A percentile compares a stretch with the other conserved stretches of the same genome.
Evolutionary conservation across 2,113 vertebrate species (phyloP).

Genomic region (Struthio camelus): DNA sequence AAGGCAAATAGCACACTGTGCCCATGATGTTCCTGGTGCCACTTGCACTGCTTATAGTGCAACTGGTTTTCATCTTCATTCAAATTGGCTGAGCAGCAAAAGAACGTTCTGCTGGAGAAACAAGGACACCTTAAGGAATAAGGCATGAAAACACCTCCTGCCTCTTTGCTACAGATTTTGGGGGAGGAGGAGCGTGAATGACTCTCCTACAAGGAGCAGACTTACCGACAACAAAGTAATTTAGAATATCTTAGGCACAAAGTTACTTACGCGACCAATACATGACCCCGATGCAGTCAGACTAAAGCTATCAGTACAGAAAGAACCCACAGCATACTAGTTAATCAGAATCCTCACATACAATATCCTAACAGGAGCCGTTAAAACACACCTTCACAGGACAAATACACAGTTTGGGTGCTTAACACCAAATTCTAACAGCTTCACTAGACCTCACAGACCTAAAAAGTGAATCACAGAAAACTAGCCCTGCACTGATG

Average conservation of each 20-base stretch:
- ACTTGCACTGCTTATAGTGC: not conserved
- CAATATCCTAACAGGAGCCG: not conserved
- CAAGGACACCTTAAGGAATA: not conserved
- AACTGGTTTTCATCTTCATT: not conserved
- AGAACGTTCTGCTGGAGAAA: not conserved
- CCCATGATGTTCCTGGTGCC: not conserved
- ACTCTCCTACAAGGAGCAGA: not conserved
- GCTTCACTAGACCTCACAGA: not conserved
- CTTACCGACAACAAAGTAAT: not conserved
- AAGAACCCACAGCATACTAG: not conserved
- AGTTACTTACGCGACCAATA: not conserved
- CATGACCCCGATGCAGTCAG: not conserved
- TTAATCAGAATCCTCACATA: not conserved
- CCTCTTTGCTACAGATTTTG: not conserved
- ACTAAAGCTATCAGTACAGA: not conserved
- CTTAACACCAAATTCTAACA: not conserved
- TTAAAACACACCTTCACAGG: not conserved
- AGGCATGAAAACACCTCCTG: not conserved
- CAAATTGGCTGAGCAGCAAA: not conserved
- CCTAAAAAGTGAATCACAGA: not conserved
- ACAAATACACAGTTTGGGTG: not conserved
- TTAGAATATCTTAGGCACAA: not conserved
- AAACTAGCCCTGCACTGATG: not conserved
- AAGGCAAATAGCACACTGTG: not conserved
- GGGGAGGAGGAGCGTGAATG: rapidly evolving